Evolutionary conservation across 2,113 vertebrate genomes (phyloP).

Genomic region (Tragelaphus scriptus): DNA sequence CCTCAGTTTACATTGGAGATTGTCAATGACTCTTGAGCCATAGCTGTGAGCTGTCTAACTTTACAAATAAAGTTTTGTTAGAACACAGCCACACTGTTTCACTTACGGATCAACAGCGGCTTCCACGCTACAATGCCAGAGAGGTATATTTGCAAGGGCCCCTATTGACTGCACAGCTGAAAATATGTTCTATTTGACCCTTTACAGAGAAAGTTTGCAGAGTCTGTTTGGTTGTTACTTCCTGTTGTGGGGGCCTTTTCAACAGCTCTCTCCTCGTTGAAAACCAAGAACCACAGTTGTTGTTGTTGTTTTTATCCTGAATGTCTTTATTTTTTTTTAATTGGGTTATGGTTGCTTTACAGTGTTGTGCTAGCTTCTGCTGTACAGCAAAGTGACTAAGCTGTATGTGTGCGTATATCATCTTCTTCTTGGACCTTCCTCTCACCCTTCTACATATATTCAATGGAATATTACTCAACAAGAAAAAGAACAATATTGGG

Average conservation of each 20-base stretch:
- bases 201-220: not conserved
- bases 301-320: not conserved
- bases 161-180: not conserved
- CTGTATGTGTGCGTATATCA: not conserved
- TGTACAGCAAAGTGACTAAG: not conserved
- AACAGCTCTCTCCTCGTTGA: not conserved
- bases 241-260: not conserved
- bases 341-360: not conserved
- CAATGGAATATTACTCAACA: not conserved
- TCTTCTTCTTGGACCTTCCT: not conserved
- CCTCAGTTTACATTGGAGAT: not conserved
- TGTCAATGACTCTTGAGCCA: not conserved
- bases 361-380: not conserved
- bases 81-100: not conserved
- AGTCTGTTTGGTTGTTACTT: not conserved
- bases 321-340: not conserved
- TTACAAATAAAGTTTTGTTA: not conserved
- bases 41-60: not conserved
- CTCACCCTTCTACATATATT: not conserved
- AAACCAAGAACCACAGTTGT: not conserved
- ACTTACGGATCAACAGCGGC: not conserved
- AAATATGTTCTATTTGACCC: not conserved
- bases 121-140: not conserved
- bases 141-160: not conserved
- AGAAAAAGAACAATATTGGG: not conserved